phyloP scores from a whole-genome alignment of 2,797 vertebrate genomes.

The Spinus pinus region DNA sequence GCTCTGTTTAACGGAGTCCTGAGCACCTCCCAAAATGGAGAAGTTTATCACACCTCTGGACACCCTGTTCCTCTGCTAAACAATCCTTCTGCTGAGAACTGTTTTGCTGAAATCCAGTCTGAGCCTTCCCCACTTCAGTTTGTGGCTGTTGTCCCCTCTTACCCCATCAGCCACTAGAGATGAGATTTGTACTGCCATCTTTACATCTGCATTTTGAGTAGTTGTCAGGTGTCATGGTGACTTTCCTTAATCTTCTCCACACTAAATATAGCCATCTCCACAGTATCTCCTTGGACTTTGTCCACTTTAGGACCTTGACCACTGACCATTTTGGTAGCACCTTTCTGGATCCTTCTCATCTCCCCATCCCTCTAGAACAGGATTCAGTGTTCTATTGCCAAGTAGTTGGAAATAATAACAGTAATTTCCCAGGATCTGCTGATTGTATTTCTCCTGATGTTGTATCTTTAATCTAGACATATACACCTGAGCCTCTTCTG shows the following conservation, averaged over 20 bases:
- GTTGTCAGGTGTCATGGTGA: not conserved
- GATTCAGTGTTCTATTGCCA: not conserved
- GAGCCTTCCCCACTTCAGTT: not conserved
- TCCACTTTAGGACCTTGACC: not conserved
- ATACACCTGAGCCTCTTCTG: not conserved
- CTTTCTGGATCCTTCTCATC: not conserved
- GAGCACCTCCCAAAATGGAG: not conserved
- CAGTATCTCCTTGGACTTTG: not conserved
- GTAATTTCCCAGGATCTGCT: not conserved
- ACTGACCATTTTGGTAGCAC: not conserved
- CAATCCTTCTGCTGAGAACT: not conserved
- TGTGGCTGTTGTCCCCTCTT: not conserved
- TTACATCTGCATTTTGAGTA: not conserved
- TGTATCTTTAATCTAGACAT: not conserved
- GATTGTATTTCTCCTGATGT: not conserved
- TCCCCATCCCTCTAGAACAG: not conserved
- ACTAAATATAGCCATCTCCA: not conserved
- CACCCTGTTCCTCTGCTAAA: not conserved
- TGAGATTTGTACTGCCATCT: rapidly evolving
- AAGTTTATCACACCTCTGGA: not conserved
- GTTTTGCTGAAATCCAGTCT: not conserved
- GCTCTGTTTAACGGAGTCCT: not conserved
- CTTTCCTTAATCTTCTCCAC: not conserved
- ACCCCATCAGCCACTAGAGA: too few relatives aligned
- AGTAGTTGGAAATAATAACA: not conserved